Conservation (phyloP, 2,888 invertebrate genomes). For the Priocnemis perturbator region DNA sequence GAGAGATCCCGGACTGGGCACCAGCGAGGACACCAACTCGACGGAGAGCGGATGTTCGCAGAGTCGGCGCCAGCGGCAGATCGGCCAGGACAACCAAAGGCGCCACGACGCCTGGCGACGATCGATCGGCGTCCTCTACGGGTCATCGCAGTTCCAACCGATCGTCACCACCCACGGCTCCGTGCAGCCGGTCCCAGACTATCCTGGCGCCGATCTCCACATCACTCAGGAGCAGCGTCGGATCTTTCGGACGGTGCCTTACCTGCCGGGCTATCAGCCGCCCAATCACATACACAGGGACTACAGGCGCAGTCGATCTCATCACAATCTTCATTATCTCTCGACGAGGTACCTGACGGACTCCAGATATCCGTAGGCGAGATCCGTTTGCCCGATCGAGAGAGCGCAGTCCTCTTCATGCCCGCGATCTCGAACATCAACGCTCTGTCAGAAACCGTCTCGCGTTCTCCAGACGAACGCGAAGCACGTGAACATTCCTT, state of each 20-base stretch:
- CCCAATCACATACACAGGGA: constrained; percentile 49
- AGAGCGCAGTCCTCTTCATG: not conserved
- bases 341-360: constrained; percentile 61
- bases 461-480: too few species aligned
- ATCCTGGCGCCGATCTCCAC: constrained; percentile 59
- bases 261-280: constrained; percentile 32
- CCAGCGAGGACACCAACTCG: constrained; percentile 72
- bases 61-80: constrained; percentile 57
- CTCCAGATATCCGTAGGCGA: constrained; percentile 58
- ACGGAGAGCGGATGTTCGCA: constrained; percentile 71
- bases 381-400: not conserved
- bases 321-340: constrained; percentile 80
- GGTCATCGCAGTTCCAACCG: constrained; percentile 63
- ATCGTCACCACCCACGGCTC: constrained; percentile 23
- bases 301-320: constrained; percentile 76
- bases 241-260: constrained; percentile 36
- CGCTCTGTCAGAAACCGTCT: too few species aligned
- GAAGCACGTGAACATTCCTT: too few species aligned
- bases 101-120: constrained; percentile 64
- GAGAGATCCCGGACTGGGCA: constrained; percentile 70
- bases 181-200: constrained; percentile 63
- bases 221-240: constrained; percentile 33
- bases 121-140: constrained; percentile 67
- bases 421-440: not conserved
- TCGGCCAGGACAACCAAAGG: constrained; percentile 38